Percentiles rank a stretch among this genome's conserved stretches.
Conservation (phyloP, 2,888 invertebrate species). For the Lithophane socia region DNA sequence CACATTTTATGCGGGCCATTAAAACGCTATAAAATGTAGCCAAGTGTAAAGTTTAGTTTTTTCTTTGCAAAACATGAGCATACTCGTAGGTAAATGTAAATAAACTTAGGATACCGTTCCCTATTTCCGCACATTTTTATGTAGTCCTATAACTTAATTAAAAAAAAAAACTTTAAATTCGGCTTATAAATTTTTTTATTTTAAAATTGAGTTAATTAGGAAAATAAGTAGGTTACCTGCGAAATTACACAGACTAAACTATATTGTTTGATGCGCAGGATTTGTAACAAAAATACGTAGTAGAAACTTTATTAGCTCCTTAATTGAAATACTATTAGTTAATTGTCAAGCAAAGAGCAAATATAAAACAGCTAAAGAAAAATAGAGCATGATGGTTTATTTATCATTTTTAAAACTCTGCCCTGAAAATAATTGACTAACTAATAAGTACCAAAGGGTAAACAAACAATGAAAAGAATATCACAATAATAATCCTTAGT, state of each 20-base stretch:
- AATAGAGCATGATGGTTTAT: not conserved
- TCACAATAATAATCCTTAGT: too few species aligned
- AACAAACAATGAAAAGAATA: not conserved
- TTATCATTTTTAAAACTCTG: not conserved
- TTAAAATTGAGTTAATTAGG: not conserved
- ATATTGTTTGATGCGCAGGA: not conserved
- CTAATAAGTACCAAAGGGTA: not conserved
- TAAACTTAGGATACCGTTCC: not conserved
- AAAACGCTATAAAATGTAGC: constrained; percentile 45
- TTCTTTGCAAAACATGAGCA: constrained; percentile 11
- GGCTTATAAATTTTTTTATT: not conserved
- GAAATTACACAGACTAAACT: not conserved
- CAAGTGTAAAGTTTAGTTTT: constrained; percentile 35
- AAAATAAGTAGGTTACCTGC: not conserved
- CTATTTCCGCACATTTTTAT: constrained; percentile 5
- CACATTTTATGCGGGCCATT: constrained; percentile 49
- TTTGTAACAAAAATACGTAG: not conserved
- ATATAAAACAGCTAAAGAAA: not conserved
- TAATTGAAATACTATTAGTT: too few species aligned
- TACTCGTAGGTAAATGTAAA: not conserved
- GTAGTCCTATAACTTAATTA: not conserved
- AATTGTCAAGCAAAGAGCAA: not conserved
- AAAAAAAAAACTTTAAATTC: not conserved
- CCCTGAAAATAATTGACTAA: not conserved
- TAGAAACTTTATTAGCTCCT: not conserved